Evolutionary conservation across 2,113 vertebrate species (phyloP), one percentile per base, ranked within the genome.

Genomic region (Archocentrus centrarchus): DNA sequence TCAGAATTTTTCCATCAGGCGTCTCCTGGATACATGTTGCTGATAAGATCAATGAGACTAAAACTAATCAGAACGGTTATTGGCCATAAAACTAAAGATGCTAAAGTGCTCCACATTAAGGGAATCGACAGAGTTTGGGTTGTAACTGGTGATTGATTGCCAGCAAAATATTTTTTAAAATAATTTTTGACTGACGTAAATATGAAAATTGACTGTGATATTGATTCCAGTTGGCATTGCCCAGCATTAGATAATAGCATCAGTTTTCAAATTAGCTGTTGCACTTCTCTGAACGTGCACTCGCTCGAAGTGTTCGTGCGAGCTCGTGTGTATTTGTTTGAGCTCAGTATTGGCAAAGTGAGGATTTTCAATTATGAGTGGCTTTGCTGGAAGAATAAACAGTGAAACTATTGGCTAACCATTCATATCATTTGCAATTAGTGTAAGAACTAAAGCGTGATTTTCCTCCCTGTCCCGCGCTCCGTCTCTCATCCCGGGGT

Each of bases 391-490:
- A 89, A 82, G 79, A 89, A 79, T 64, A 85, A 82, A 77, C 79
- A 82, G 84, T 61, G 32, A 75, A 88, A 85, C 82, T 81, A 84
- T 83, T 87, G 90, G 77, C 86, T 80, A 89, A 83, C 86, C 89
- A 88, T 94, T 91, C 94, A 79, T 92, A 90, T 95, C 82, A 88
- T 93, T 92, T 86, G 58, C 79, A 93, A 94, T 93, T 95, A 93
- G 88, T 85, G 76, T 85, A 86, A 86, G 82, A 91, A 91, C 85
- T 87, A 60, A 88, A 88, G 84, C 84, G 58, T 76, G 78, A 70
- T 70, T 66, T 39, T 8, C 44, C 35, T 62, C 57, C 81, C 58
- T 32, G 17, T 68, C 32, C 63, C 24, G 13, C 47, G 20, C 57
- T 78, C 3, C 2, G 66, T 41, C 81, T 55, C 60, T 63, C 83